Conservation (phyloP, 2,113 vertebrate species). For the Alces alces region DNA sequence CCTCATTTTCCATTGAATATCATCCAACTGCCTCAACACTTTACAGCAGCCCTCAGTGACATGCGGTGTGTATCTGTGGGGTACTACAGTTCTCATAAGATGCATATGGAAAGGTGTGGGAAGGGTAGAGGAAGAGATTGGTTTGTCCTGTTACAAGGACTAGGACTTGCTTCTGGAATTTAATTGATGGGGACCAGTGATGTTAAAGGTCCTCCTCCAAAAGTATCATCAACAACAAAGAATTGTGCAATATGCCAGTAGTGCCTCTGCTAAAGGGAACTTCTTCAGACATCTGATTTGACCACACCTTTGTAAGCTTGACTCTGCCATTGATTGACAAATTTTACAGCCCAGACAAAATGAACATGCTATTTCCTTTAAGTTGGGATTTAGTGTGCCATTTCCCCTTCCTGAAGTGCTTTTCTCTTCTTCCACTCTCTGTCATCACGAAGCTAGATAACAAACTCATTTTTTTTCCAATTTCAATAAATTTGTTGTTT, state of each 20-base stretch:
- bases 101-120: neutral
- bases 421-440: neutral
- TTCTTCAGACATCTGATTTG: no score
- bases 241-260: neutral
- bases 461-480: neutral
- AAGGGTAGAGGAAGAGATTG: accelerated
- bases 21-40: neutral
- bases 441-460: neutral
- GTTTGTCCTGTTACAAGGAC: neutral
- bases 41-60: neutral
- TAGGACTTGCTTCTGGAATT: neutral
- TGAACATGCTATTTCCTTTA: neutral
- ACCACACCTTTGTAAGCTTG: neutral
- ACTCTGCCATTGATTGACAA: neutral
- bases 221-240: neutral
- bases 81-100: neutral
- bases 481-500: neutral
- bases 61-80: neutral
- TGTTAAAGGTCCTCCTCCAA: neutral
- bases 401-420: neutral
- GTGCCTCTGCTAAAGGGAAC: neutral
- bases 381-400: neutral
- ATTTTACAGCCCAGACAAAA: neutral
- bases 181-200: neutral
- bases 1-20: neutral